A percentile compares a stretch with the other conserved stretches of the same genome.
Conservation (phyloP, 2,888 invertebrate genomes). For the Tetrapedia diversipes region DNA sequence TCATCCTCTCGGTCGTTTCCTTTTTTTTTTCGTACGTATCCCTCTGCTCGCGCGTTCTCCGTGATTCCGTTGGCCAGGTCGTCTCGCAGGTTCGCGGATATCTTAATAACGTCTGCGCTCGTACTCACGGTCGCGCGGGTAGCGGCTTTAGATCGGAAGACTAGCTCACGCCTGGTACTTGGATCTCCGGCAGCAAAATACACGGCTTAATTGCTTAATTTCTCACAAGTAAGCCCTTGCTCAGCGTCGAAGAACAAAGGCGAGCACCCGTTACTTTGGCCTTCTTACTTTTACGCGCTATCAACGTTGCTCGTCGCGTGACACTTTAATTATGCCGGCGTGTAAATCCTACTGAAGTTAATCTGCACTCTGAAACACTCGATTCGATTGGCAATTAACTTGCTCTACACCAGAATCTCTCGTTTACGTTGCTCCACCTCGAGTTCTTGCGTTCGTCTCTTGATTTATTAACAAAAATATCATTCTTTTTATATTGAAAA, state of each 20-base stretch:
- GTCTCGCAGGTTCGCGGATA: constrained; percentile 30
- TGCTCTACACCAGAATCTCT: neutral
- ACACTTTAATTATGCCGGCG: constrained; percentile 81
- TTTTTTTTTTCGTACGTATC: neutral
- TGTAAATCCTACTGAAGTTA: constrained; percentile 74
- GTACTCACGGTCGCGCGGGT: constrained; percentile 51
- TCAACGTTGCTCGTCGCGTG: constrained; percentile 79
- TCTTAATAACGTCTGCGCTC: constrained; percentile 59
- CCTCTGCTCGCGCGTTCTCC: too few relatives aligned
- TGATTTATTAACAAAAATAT: too few relatives aligned
- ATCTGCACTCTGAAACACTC: constrained; percentile 47
- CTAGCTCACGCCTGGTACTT: constrained; percentile 67
- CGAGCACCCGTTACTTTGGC: constrained; percentile 73
- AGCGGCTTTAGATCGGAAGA: constrained; percentile 59
- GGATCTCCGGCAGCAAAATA: constrained; percentile 75
- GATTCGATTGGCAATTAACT: constrained; percentile 44
- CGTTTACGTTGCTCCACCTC: neutral
- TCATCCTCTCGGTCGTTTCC: neutral
- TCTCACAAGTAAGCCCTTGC: constrained; percentile 75
- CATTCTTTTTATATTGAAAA: too few relatives aligned
- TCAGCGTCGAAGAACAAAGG: constrained; percentile 73
- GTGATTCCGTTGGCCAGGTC: neutral
- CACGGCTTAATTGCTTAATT: constrained; percentile 81
- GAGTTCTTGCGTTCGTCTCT: neutral
- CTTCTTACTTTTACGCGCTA: constrained; percentile 76